Evolutionary conservation across 2,113 vertebrate species (phyloP).

Genomic region (Chaetodon auriga): DNA sequence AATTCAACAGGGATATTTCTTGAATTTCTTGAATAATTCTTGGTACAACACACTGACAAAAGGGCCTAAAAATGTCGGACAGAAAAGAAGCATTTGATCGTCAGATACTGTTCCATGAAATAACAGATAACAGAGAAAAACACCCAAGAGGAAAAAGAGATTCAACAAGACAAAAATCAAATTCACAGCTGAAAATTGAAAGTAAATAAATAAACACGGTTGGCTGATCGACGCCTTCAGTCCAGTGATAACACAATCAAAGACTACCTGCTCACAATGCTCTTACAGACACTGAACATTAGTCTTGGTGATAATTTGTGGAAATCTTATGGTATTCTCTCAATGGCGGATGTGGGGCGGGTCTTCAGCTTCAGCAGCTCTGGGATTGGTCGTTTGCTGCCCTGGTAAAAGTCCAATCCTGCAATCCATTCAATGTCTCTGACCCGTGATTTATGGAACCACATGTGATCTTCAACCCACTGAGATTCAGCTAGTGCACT

Average conservation of each 20-base stretch:
- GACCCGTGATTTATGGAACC: constrained; percentile 85
- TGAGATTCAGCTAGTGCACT: constrained; percentile 56
- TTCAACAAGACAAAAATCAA: background rate
- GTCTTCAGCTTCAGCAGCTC: constrained; percentile 84
- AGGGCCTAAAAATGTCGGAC: no score
- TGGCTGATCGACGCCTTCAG: background rate
- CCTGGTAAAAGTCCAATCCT: constrained; percentile 83
- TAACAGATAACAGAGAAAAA: background rate
- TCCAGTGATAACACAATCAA: background rate
- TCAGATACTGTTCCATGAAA: background rate
- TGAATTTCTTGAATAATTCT: no score
- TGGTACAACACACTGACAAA: no score
- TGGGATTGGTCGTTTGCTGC: constrained; percentile 73
- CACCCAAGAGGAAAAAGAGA: background rate
- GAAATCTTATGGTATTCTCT: constrained; percentile 51
- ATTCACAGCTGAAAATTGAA: background rate
- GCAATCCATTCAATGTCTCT: constrained; percentile 85
- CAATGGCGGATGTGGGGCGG: constrained; percentile 81
- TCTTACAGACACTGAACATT: background rate
- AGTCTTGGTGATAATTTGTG: background rate
- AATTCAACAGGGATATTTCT: no score
- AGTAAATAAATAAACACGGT: constrained; percentile 19
- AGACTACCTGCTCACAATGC: background rate
- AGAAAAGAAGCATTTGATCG: no score
- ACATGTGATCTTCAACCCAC: constrained; percentile 84